Conservation (phyloP, 2,797 vertebrate species). For the Chanos chanos region DNA sequence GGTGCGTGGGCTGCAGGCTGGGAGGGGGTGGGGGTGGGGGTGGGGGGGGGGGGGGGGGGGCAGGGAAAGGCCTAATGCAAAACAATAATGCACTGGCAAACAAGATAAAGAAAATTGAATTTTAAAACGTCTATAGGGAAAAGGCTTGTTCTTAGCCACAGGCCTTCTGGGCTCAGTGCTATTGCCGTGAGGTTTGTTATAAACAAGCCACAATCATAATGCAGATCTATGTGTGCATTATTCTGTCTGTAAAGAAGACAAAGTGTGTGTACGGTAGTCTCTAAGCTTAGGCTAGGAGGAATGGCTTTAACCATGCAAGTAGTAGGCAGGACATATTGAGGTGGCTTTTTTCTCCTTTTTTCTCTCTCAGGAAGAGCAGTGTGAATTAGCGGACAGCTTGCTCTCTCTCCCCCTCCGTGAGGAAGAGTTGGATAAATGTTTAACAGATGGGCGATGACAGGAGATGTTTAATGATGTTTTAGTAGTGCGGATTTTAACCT, state of each 20-base stretch:
- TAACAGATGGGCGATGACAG: constrained; percentile 74
- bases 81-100: constrained; percentile 51
- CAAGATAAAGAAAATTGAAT: constrained; percentile 57
- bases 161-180: constrained; percentile 27
- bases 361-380: no score
- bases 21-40: background rate
- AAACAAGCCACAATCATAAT: constrained; percentile 55
- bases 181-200: constrained; percentile 41
- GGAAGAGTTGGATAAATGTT: constrained; percentile 58
- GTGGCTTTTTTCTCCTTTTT: no score
- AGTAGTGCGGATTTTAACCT: constrained; percentile 64
- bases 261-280: constrained; percentile 3
- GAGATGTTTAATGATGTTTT: constrained; percentile 72
- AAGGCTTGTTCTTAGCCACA: constrained; percentile 38
- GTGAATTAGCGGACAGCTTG: constrained; percentile 53
- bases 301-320: constrained; percentile 9
- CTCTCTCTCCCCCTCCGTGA: constrained; percentile 40
- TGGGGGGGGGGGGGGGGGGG: constrained; percentile 7
- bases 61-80: constrained; percentile 37
- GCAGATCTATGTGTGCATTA: constrained; percentile 50
- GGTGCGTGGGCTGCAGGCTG: background rate
- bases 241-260: constrained; percentile 40
- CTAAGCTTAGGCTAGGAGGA: constrained; percentile 14
- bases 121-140: constrained; percentile 44
- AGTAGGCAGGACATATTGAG: constrained; percentile 5